phyloP scores from a whole-genome alignment of 2,797 vertebrate genomes.

The Antennarius maculatus region DNA sequence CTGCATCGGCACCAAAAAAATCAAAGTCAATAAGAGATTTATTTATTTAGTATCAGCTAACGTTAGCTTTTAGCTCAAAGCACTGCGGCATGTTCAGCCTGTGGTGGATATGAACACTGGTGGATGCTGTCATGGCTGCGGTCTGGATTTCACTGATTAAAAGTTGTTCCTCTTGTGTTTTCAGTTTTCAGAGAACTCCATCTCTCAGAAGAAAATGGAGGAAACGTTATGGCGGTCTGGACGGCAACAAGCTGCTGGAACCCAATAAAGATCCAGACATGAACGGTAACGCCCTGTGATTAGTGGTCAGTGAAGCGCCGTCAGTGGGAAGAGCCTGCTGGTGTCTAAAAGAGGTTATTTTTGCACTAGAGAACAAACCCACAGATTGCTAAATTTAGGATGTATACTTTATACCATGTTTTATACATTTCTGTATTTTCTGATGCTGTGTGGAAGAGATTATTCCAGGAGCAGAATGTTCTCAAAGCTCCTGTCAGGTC shows the following conservation, averaged over 20 bases:
- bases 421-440: too few relatives aligned
- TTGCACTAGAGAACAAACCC: background rate
- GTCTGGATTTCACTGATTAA: background rate
- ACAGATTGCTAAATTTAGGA: too few relatives aligned
- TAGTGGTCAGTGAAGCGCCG: conserved; percentile 34
- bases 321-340: conserved; percentile 25
- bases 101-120: background rate
- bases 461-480: too few relatives aligned
- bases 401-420: too few relatives aligned
- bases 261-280: conserved; percentile 73
- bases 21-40: too few relatives aligned
- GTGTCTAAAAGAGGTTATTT: conserved; percentile 27
- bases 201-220: conserved; percentile 80
- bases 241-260: conserved; percentile 80
- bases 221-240: conserved; percentile 79
- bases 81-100: background rate
- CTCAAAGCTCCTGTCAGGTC: too few relatives aligned
- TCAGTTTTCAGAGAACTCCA: conserved; percentile 78
- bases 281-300: conserved; percentile 63
- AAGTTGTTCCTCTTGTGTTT: background rate
- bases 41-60: background rate
- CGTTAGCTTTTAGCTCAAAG: background rate
- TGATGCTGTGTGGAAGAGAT: too few relatives aligned
- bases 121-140: background rate
- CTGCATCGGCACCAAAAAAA: too few relatives aligned